A percentile compares a stretch with the other conserved stretches of the same genome.
Conservation (phyloP, 2,888 invertebrate genomes). For the Cordilura impudica region DNA sequence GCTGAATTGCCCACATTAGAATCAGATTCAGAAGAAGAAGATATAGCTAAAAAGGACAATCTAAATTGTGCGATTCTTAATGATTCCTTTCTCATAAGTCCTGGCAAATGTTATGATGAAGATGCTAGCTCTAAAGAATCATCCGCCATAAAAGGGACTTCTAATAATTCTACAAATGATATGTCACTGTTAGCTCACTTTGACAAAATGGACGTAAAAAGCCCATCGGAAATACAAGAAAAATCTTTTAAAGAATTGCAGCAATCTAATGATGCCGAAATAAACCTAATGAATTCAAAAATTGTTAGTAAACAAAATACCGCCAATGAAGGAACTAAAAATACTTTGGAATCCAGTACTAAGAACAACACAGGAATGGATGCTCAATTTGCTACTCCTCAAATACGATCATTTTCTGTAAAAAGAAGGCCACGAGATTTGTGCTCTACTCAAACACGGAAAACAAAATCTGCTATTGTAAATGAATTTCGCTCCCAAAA, state of each 20-base stretch:
- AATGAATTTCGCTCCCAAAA: slow-evolving; percentile 76
- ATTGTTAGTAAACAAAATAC: neutral
- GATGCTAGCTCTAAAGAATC: slow-evolving; percentile 54
- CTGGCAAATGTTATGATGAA: slow-evolving; percentile 67
- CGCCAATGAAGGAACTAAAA: neutral
- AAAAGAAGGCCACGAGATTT: slow-evolving; percentile 66
- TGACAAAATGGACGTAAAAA: slow-evolving; percentile 70
- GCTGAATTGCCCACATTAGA: slow-evolving; percentile 73
- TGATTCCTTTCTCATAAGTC: slow-evolving; percentile 75
- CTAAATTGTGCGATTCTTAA: slow-evolving; percentile 76
- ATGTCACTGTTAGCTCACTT: slow-evolving; percentile 71
- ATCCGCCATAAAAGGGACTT: slow-evolving; percentile 29
- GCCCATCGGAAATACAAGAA: slow-evolving; percentile 54
- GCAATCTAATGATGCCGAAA: no score
- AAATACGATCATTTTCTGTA: slow-evolving; percentile 69
- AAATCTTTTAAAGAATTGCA: neutral
- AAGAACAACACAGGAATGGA: slow-evolving; percentile 60
- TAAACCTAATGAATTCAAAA: no score
- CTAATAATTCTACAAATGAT: slow-evolving; percentile 54
- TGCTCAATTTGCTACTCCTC: slow-evolving; percentile 73
- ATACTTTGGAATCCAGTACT: slow-evolving; percentile 3
- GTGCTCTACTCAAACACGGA: slow-evolving; percentile 67
- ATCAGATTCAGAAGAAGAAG: slow-evolving; percentile 72
- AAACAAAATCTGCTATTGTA: slow-evolving; percentile 66
- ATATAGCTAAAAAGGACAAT: slow-evolving; percentile 70